phyloP scores from a whole-genome alignment of 2,888 invertebrate species.

The Cenopis cana region DNA sequence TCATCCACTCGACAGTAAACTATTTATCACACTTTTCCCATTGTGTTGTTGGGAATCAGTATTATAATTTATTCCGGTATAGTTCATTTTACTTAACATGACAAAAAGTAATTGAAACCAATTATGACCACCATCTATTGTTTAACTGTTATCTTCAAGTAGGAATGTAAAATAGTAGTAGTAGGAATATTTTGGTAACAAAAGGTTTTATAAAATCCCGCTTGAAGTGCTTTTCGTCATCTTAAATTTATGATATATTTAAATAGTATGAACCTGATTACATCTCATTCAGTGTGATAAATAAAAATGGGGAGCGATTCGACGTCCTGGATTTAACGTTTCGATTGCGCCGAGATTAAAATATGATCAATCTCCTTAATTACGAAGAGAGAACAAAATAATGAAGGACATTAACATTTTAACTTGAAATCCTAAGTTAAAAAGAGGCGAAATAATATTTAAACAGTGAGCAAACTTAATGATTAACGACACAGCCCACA shows the following conservation, averaged over 20 bases:
- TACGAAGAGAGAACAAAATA: background rate
- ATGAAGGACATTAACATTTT: background rate
- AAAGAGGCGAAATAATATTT: conserved; percentile 12
- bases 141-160: no score
- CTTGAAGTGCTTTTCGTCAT: no score
- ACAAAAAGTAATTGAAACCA: no score
- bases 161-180: no score
- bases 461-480: conserved; percentile 56
- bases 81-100: no score
- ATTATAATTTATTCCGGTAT: conserved; percentile 34
- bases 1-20: conserved; percentile 35
- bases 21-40: conserved; percentile 41
- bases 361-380: background rate
- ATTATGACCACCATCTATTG: no score
- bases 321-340: conserved; percentile 28
- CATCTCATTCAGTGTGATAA: conserved; percentile 20
- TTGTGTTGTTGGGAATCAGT: conserved; percentile 22
- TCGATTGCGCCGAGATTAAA: conserved; percentile 17
- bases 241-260: no score
- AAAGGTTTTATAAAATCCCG: no score
- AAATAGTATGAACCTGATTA: background rate
- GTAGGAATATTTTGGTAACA: no score
- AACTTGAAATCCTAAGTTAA: conserved; percentile 8
- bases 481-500: conserved; percentile 50
- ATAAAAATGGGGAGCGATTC: conserved; percentile 29